A percentile compares a stretch with the other conserved stretches of the same genome.
phyloP scores from a whole-genome alignment of 1,140 invertebrate species.

The Dolichoris vasculosae region DNA sequence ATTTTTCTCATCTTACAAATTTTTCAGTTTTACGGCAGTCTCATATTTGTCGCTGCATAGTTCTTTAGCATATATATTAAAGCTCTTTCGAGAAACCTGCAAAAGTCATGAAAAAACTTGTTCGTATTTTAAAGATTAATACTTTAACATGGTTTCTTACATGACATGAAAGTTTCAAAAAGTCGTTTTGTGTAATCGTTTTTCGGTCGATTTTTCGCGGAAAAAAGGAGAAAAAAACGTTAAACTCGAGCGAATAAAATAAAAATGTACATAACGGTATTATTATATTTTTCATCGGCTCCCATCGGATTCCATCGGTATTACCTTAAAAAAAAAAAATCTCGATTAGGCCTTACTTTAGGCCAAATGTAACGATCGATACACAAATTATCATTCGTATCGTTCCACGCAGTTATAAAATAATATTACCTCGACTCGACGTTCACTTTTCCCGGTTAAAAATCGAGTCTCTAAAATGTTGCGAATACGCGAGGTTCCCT shows the following conservation, averaged over 20 bases:
- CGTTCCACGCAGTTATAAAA: neutral
- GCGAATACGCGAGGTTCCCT: neutral
- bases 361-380: no score
- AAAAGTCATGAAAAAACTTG: neutral
- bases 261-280: no score
- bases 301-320: no score
- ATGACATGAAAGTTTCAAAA: neutral
- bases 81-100: neutral
- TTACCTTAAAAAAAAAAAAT: no score
- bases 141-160: neutral
- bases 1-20: neutral
- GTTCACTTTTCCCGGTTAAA: neutral
- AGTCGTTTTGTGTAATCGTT: neutral
- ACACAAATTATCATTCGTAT: no score
- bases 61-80: neutral
- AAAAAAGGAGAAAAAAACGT: no score
- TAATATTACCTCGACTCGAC: neutral
- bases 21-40: neutral
- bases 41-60: neutral
- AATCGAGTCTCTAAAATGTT: neutral
- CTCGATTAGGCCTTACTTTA: no score
- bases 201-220: neutral
- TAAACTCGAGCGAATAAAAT: no score
- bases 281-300: no score
- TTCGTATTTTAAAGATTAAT: constrained; percentile 2